These are phyloP conservation scores for Leptinotarsa texana DNA, from an alignment of 1,140 invertebrate species.

Conservation along the genomic window DNA sequence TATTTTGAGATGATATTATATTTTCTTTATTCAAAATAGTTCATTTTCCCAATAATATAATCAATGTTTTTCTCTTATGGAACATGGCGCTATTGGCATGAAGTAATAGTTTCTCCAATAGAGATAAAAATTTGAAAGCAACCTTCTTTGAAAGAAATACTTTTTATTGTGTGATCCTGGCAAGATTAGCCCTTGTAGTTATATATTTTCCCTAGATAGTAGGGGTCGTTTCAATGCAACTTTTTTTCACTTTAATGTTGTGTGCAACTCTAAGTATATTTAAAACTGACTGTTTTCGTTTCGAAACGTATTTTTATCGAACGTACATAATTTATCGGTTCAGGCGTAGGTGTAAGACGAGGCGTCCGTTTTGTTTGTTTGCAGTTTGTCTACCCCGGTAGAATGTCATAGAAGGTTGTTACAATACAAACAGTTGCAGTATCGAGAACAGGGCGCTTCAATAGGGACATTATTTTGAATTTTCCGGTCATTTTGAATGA, in stretches of 20 bases:
- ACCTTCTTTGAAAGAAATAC: too few relatives aligned
- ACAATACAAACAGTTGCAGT: neutral
- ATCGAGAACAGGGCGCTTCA: neutral
- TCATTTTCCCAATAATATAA: too few relatives aligned
- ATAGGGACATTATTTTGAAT: neutral
- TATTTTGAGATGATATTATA: too few relatives aligned
- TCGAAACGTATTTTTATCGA: neutral
- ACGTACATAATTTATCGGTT: neutral
- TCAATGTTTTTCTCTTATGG: too few relatives aligned
- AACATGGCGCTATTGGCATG: too few relatives aligned
- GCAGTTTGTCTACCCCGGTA: neutral
- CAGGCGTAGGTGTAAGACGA: neutral
- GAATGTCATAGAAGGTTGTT: neutral
- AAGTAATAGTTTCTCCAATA: too few relatives aligned
- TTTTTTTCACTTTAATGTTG: too few relatives aligned
- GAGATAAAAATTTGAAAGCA: too few relatives aligned
- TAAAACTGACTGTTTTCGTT: neutral
- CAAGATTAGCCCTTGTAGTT: too few relatives aligned
- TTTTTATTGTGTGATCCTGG: too few relatives aligned
- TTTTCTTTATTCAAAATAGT: too few relatives aligned
- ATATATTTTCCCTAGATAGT: neutral
- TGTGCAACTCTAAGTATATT: too few relatives aligned
- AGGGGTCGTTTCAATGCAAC: neutral
- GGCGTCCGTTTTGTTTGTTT: neutral
- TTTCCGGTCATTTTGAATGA: neutral